Evolutionary conservation across 2,113 vertebrate species (phyloP), one percentile per base, ranked within the genome.

Genomic region (Suricata suricatta): DNA sequence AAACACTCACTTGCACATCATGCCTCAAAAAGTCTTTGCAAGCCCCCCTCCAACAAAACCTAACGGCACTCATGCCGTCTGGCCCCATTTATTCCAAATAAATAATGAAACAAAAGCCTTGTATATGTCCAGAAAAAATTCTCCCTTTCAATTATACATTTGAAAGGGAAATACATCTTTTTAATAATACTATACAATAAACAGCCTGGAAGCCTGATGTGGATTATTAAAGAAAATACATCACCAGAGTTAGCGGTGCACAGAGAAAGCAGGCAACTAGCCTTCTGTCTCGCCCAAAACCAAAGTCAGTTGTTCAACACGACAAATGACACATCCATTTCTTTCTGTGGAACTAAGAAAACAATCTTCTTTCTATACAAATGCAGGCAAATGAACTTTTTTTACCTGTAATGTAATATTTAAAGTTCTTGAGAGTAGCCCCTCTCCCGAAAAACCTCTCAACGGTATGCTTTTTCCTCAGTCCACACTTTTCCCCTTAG

Each of bases 1-100:
- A 97, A 97, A 91, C 93, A 97, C 38, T 82, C 96, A 96, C 93
- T 94, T 97, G 94, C 93, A 98, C 94, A 97, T 96, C 54, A 9
- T 98, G 95, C 63, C 80, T 98, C 97, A 97, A 94, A 60, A 96
- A 41, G 68, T 63, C 96, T 96, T 87, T 97, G 90, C 92, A 41
- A 97, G 80, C 27, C 96, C 90, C 93, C 90, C 77, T 97, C 68
- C 81, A 94, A 69, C 38, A 85, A 94, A 97, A 95, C 35, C 57
- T 72, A 88, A 60, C 54, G 85, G 76, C 92, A 88, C 47, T 54
- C 90, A 97, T 77, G 69, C 90, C 93, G 93, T 93, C 57, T 86
- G 93, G 85, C 25, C 92, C 93, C 97, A 95, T 90, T 93, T 97
- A 97, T 33, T 3, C 50, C 81, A 96, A 93, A 94, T 23, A 96